Evolutionary conservation across 2,888 invertebrate genomes (phyloP).

Genomic region (Scaptomyza flava): DNA sequence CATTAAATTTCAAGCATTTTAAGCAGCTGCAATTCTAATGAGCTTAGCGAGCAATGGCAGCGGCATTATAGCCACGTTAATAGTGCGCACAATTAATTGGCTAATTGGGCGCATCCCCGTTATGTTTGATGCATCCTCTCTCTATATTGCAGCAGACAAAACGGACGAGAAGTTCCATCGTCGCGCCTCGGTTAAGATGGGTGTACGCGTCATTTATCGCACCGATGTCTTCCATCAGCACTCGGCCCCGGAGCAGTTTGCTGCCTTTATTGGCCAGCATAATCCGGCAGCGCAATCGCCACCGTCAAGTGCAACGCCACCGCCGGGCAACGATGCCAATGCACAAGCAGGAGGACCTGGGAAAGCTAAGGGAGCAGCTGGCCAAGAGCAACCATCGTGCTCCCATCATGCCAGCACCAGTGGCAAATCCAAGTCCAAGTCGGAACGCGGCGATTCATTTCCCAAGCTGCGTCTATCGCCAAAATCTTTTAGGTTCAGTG

Average conservation of each 20-base stretch:
- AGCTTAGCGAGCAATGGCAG: slow-evolving; percentile 50
- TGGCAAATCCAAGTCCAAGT: slow-evolving; percentile 71
- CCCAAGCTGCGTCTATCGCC: slow-evolving; percentile 83
- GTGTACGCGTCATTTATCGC: slow-evolving; percentile 92
- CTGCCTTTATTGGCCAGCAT: slow-evolving; percentile 63
- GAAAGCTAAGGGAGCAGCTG: background rate
- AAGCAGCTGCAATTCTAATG: slow-evolving; percentile 15
- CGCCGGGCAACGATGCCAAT: slow-evolving; percentile 37
- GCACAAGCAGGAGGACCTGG: slow-evolving; percentile 8
- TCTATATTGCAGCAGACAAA: slow-evolving; percentile 88
- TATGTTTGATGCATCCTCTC: slow-evolving; percentile 1
- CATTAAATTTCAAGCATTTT: slow-evolving; percentile 10
- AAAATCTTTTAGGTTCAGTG: slow-evolving; percentile 83
- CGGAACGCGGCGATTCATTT: slow-evolving; percentile 83
- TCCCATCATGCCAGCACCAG: slow-evolving; percentile 29
- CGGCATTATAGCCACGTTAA: slow-evolving; percentile 27
- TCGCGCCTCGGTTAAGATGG: slow-evolving; percentile 92
- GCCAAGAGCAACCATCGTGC: slow-evolving; percentile 31
- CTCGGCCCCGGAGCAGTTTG: slow-evolving; percentile 76
- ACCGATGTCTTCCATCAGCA: slow-evolving; percentile 80
- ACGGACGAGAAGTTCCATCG: slow-evolving; percentile 93
- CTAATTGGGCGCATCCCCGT: slow-evolving; percentile 19
- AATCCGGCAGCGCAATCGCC: slow-evolving; percentile 69
- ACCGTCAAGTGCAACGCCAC: slow-evolving; percentile 63
- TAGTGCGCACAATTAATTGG: slow-evolving; percentile 8